These are phyloP conservation scores for Oconnorella tubifera DNA, from an alignment of 2,888 invertebrate species.

Conservation along the genomic window DNA sequence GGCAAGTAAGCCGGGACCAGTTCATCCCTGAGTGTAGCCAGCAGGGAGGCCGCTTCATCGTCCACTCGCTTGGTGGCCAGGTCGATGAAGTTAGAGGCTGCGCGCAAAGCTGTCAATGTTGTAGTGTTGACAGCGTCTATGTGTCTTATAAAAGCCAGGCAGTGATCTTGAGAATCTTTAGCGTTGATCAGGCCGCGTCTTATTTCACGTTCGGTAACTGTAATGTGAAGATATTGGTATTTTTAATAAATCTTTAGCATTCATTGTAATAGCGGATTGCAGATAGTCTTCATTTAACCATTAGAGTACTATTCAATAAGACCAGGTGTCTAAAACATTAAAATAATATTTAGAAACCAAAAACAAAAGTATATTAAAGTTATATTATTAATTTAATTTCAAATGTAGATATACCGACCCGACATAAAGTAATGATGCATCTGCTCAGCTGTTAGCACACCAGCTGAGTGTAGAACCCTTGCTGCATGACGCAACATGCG, in stretches of 20 bases:
- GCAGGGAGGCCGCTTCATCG: slow-evolving; percentile 82
- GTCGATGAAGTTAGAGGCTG: slow-evolving; percentile 88
- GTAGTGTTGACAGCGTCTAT: slow-evolving; percentile 91
- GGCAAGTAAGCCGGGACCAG: background rate
- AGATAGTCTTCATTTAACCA: too few species aligned
- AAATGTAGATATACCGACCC: slow-evolving; percentile 67
- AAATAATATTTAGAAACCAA: too few species aligned
- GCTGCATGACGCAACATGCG: slow-evolving; percentile 88
- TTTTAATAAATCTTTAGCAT: background rate
- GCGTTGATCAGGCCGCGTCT: slow-evolving; percentile 91
- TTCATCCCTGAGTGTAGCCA: slow-evolving; percentile 67
- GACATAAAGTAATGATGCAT: slow-evolving; percentile 99
- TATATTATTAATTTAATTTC: too few species aligned
- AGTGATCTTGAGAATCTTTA: slow-evolving; percentile 90
- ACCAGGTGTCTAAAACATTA: too few species aligned
- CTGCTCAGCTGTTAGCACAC: slow-evolving; percentile 82
- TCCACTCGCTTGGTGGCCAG: slow-evolving; percentile 72
- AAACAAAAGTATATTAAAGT: too few species aligned
- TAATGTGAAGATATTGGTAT: background rate
- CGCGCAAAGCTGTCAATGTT: slow-evolving; percentile 15
- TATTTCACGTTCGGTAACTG: slow-evolving; percentile 96
- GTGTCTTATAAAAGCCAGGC: slow-evolving; percentile 79
- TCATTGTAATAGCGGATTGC: background rate
- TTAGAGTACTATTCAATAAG: too few species aligned
- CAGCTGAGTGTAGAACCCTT: slow-evolving; percentile 74